Evolutionary conservation across 2,113 vertebrate genomes (phyloP).

Genomic region (Dipodomys ordii): DNA sequence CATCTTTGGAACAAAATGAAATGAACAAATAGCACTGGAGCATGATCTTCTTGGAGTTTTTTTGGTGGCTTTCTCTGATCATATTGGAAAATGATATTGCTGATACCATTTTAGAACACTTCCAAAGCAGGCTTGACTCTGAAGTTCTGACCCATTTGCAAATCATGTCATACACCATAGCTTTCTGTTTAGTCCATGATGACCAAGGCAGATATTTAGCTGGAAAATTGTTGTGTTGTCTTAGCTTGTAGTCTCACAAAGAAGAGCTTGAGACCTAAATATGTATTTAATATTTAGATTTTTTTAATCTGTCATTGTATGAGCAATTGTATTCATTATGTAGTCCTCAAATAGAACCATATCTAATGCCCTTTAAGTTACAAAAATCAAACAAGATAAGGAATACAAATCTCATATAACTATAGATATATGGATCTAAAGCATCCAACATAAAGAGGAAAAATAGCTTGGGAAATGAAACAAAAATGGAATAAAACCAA

Average conservation of each 20-base stretch:
- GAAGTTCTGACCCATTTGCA: conserved; percentile 56
- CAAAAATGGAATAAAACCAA: conserved; percentile 64
- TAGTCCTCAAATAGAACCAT: conserved; percentile 54
- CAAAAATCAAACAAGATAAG: conserved; percentile 33
- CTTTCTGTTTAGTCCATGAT: background rate
- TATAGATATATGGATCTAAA: background rate
- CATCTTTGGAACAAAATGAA: conserved; percentile 46
- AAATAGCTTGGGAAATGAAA: background rate
- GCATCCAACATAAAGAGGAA: conserved; percentile 15
- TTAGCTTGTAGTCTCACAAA: conserved; percentile 19
- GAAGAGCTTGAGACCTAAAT: conserved; percentile 18
- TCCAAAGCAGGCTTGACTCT: conserved; percentile 51
- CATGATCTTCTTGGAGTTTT: conserved; percentile 16
- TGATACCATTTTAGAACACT: conserved; percentile 42
- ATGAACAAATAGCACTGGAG: conserved; percentile 34
- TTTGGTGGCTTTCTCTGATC: conserved; percentile 57
- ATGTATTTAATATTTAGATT: conserved; percentile 45
- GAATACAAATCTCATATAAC: background rate
- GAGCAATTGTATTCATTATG: background rate
- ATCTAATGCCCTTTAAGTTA: conserved; percentile 31
- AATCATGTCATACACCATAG: conserved; percentile 42
- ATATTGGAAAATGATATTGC: conserved; percentile 64
- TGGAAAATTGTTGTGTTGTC: conserved; percentile 46
- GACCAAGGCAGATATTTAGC: conserved; percentile 17
- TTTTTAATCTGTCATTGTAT: background rate